phyloP scores from a whole-genome alignment of 2,888 invertebrate species.

The Tridacna gigas region DNA sequence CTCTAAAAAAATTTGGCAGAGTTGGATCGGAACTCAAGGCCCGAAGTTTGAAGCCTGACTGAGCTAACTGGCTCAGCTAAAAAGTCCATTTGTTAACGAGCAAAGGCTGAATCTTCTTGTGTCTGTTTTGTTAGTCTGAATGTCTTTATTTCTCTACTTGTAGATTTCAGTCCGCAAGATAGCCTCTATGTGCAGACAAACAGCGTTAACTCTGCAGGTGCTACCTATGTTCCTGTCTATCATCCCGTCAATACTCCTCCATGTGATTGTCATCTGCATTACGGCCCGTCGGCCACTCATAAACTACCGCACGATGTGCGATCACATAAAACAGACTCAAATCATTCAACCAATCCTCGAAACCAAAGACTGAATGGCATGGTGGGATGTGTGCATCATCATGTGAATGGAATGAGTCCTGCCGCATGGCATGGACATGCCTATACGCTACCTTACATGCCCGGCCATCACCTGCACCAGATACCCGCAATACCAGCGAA shows the following conservation, averaged over 20 bases:
- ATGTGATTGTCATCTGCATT: slow-evolving; percentile 61
- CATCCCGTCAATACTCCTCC: slow-evolving; percentile 63
- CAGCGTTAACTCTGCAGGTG: slow-evolving; percentile 14
- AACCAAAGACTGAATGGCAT: slow-evolving; percentile 61
- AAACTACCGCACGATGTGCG: slow-evolving; percentile 37
- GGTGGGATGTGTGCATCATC: slow-evolving; percentile 60
- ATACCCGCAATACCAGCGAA: slow-evolving; percentile 35
- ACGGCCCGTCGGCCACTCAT: slow-evolving; percentile 36
- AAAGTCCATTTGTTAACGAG: no score
- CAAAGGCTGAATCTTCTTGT: no score
- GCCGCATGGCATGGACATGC: slow-evolving; percentile 63
- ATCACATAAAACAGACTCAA: slow-evolving; percentile 41
- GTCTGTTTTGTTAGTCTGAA: no score
- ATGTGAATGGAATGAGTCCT: slow-evolving; percentile 37
- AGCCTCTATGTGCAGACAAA: slow-evolving; percentile 48
- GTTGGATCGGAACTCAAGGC: no score
- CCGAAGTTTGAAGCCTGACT: no score
- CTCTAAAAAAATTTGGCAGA: no score
- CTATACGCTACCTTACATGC: slow-evolving; percentile 61
- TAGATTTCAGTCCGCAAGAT: slow-evolving; percentile 56
- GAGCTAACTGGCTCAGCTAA: no score
- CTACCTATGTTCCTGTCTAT: slow-evolving; percentile 56
- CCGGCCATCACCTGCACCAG: slow-evolving; percentile 40
- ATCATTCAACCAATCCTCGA: slow-evolving; percentile 41
- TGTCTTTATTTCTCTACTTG: slow-evolving; percentile 19